Base-by-base conservation (phyloP, 2,888 invertebrate genomes). In the Drosophila neutralis region DNA sequence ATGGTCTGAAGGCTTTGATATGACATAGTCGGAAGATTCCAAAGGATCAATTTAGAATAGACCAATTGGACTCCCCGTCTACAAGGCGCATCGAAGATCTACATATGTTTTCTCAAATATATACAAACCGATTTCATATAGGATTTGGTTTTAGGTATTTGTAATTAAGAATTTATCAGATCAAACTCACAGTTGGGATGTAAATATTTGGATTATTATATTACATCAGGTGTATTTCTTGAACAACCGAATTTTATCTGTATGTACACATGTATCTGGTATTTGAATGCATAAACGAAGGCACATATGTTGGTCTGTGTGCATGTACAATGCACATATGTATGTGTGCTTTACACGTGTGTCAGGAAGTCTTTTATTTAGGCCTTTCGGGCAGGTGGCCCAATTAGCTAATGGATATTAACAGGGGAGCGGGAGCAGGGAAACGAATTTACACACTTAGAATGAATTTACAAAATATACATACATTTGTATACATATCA, bases 371-470 rank as follows among this genome's bases (percentile, higher is more conserved):
- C 57, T 51, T 53, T 62, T 61, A 52, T 63, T 76, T 60, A 15
- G 58, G 58, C 52, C 52, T 48, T 58, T 60, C 45, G 61, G 61
- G 54, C 80, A 70, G 80, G 71, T 80, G 76, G 76, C 70, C 73
- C 81, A 83, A 85, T 87, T 84, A 88, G 86, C 83, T 88, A 84
- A 84, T 86, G 83, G 81, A 76, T 81, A 78, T 86, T 78, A 75
- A 78, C 81, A 78, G 48, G 49, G 69, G 69, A 64, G 27, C 45
- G 4, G 33, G 33, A 62, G 65, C 64, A 67, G 74, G 65, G 38
- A 60, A 68, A 48, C 45, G 36, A 65, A 66, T 76, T 57, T 52
- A 45, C 59, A 53, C 64, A 65, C 57, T 62, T 21, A 61, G 24
- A 52, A 2, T 29, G 33, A 33, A 29, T 29, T n/a, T 40, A 64